Percentiles rank a stretch among this genome's conserved stretches.
phyloP scores from a whole-genome alignment of 2,797 vertebrate species.

The Tinamus major region DNA sequence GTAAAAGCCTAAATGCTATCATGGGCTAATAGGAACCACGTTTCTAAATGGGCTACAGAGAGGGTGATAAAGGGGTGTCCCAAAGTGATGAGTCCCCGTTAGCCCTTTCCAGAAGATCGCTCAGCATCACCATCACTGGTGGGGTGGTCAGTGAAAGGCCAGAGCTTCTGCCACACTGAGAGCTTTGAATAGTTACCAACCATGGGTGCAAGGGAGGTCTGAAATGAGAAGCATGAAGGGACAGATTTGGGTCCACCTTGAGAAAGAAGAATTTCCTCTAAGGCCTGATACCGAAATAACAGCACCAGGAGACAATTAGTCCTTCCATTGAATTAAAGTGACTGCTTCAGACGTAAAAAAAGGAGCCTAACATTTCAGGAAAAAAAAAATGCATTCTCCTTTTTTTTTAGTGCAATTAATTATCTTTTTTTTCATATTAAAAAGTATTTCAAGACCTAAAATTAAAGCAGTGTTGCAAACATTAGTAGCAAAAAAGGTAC shows the following conservation, averaged over 20 bases:
- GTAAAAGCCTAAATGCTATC: background rate
- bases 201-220: background rate
- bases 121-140: background rate
- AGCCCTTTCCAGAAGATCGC: background rate
- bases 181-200: background rate
- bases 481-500: background rate
- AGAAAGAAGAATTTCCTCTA: background rate
- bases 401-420: background rate
- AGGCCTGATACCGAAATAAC: background rate
- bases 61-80: fast-evolving
- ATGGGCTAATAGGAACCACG: background rate
- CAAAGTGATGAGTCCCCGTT: background rate
- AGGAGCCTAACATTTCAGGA: background rate
- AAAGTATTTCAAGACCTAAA: too few species aligned
- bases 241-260: background rate
- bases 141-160: background rate
- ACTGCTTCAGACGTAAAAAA: background rate
- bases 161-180: background rate
- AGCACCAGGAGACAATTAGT: background rate
- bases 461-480: too few species aligned
- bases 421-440: background rate
- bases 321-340: background rate
- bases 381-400: background rate
- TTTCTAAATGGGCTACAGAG: background rate
- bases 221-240: background rate